Percentiles rank a stretch among this genome's conserved stretches.
phyloP scores from a whole-genome alignment of 1,140 invertebrate genomes.

The Cotesia chilonis region DNA sequence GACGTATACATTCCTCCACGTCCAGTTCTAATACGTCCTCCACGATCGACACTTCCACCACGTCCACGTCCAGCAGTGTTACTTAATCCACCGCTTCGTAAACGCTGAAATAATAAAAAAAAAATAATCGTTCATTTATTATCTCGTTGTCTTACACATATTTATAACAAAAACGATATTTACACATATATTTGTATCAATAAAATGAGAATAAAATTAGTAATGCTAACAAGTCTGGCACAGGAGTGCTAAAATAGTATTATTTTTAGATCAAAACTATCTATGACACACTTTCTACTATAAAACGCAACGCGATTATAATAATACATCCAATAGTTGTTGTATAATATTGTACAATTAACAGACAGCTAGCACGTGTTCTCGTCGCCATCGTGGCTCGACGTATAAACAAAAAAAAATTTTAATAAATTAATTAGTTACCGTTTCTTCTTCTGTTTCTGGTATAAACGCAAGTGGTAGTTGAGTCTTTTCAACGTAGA shows the following conservation, averaged over 20 bases:
- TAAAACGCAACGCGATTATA: constrained; percentile 33
- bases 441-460: constrained; percentile 84
- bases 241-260: constrained; percentile 45
- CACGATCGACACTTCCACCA: constrained; percentile 71
- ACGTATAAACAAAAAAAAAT: constrained; percentile 25
- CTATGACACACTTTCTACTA: constrained; percentile 47
- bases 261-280: constrained; percentile 49
- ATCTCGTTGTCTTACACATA: background rate
- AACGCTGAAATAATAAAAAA: constrained; percentile 50
- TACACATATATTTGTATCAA: background rate
- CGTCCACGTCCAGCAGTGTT: constrained; percentile 61
- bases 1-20: constrained; percentile 67
- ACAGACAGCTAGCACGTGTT: background rate
- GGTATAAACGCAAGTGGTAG: constrained; percentile 79
- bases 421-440: constrained; percentile 51
- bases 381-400: background rate
- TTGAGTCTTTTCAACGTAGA: constrained; percentile 80
- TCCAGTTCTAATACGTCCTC: constrained; percentile 64
- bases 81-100: constrained; percentile 61
- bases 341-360: background rate
- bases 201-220: constrained; percentile 27
- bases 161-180: background rate
- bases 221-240: constrained; percentile 40
- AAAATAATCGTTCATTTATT: background rate
- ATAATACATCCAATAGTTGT: background rate